A percentile compares a stretch with the other conserved stretches of the same genome.
Conservation (phyloP, 2,797 vertebrate species). For the Micromesistius poutassou region DNA sequence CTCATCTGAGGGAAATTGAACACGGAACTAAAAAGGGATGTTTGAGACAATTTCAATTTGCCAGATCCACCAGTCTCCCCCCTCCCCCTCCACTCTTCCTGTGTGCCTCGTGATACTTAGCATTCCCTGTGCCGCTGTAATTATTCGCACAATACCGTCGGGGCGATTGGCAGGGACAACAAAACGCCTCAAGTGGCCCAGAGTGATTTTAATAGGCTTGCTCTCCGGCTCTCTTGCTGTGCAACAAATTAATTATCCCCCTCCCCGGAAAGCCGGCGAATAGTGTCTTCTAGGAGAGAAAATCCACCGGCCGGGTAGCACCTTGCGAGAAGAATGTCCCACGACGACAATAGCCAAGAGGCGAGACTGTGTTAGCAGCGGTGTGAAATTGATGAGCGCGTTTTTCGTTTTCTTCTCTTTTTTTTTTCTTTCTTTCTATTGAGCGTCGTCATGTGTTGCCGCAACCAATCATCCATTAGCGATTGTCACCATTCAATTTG, state of each 20-base stretch:
- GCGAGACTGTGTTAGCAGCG: constrained; percentile 72
- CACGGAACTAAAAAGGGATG: background rate
- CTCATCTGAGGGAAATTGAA: background rate
- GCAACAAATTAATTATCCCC: constrained; percentile 73
- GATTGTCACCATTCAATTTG: constrained; percentile 73
- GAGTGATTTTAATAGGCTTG: constrained; percentile 67
- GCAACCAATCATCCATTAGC: constrained; percentile 70
- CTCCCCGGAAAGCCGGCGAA: constrained; percentile 57
- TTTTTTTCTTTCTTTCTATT: background rate
- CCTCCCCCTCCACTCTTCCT: constrained; percentile 12
- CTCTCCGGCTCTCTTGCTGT: constrained; percentile 54
- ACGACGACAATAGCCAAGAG: constrained; percentile 66
- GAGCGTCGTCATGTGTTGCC: constrained; percentile 61
- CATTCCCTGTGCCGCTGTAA: constrained; percentile 33
- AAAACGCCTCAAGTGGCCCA: constrained; percentile 59
- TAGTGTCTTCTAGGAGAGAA: background rate
- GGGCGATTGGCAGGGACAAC: constrained; percentile 54
- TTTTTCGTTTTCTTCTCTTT: constrained; percentile 66
- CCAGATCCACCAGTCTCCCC: constrained; percentile 9
- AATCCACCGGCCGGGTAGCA: constrained; percentile 44
- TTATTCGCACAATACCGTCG: constrained; percentile 53
- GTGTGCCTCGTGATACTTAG: constrained; percentile 46
- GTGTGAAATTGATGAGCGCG: constrained; percentile 72
- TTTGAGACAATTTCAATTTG: constrained; percentile 18
- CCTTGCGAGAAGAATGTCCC: constrained; percentile 74